Evolutionary conservation across 2,797 vertebrate species (phyloP).

Genomic region (Enteromius thamalakanensis): DNA sequence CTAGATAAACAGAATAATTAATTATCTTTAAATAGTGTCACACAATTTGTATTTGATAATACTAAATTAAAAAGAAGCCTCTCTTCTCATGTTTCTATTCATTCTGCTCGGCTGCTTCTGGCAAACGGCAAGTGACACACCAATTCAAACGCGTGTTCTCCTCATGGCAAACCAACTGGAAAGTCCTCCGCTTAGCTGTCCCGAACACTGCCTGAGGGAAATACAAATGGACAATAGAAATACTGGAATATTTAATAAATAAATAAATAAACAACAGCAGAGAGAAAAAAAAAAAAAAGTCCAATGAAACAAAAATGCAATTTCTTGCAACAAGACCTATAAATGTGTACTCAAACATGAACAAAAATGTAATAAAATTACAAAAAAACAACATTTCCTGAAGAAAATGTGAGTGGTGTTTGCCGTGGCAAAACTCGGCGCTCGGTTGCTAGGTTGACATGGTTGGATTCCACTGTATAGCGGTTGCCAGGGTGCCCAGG

Average conservation of each 20-base stretch:
- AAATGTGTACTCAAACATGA: background rate
- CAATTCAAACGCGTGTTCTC: conserved; percentile 76
- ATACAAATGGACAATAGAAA: conserved; percentile 8
- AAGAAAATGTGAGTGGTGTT: too few species aligned
- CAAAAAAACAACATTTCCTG: too few species aligned
- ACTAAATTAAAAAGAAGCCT: conserved; percentile 84
- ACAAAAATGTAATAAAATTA: too few species aligned
- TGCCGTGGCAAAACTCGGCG: too few species aligned
- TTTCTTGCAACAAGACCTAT: background rate
- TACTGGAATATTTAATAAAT: background rate
- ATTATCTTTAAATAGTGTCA: conserved; percentile 88
- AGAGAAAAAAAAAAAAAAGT: too few species aligned
- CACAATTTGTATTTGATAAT: conserved; percentile 86
- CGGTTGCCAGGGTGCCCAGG: too few species aligned
- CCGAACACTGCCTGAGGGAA: conserved; percentile 74
- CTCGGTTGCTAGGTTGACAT: too few species aligned
- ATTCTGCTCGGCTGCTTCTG: conserved; percentile 64
- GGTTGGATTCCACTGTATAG: too few species aligned
- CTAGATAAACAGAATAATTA: conserved; percentile 84
- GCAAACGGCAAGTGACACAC: conserved; percentile 74
- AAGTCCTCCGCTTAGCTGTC: conserved; percentile 79
- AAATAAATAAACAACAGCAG: background rate
- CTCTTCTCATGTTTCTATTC: conserved; percentile 70
- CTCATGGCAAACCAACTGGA: conserved; percentile 75
- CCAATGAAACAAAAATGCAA: background rate